Conservation (phyloP, 2,888 invertebrate species). For the Hypolimnas misippus region DNA sequence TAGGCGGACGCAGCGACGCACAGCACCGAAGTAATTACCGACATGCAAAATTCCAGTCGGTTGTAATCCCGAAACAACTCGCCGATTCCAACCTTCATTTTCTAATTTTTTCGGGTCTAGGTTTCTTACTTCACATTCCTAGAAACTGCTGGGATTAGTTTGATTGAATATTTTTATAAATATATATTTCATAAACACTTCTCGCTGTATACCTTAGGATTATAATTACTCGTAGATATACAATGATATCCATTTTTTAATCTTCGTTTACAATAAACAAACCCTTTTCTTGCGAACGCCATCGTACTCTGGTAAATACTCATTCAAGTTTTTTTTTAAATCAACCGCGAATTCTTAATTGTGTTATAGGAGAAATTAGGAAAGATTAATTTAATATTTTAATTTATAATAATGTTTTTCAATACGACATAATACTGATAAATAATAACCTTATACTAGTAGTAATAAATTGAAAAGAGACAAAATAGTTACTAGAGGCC, state of each 20-base stretch:
- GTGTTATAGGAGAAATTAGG: no score
- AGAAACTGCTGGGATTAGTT: neutral
- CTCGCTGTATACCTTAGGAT: conserved; percentile 15
- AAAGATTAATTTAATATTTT: no score
- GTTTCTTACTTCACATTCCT: neutral
- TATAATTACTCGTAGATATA: conserved; percentile 13
- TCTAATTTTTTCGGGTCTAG: conserved; percentile 2
- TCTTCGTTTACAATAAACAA: conserved; percentile 25
- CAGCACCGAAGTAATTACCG: conserved; percentile 98
- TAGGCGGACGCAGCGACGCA: conserved; percentile 92
- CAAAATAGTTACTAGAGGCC: no score
- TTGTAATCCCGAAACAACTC: conserved; percentile 96
- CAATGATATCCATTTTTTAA: conserved; percentile 26
- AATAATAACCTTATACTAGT: no score
- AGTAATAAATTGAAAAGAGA: no score
- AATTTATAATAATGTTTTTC: no score
- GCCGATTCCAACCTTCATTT: conserved; percentile 73
- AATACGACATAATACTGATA: no score
- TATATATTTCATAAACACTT: neutral
- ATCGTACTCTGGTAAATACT: conserved; percentile 15
- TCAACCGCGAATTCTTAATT: no score
- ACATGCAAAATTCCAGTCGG: conserved; percentile 97
- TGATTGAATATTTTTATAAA: neutral
- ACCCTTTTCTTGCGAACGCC: conserved; percentile 25
- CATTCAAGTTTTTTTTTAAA: neutral